Percentiles rank a stretch among this genome's conserved stretches.
Conservation (phyloP, 2,113 vertebrate genomes). For the Rattus rattus region DNA sequence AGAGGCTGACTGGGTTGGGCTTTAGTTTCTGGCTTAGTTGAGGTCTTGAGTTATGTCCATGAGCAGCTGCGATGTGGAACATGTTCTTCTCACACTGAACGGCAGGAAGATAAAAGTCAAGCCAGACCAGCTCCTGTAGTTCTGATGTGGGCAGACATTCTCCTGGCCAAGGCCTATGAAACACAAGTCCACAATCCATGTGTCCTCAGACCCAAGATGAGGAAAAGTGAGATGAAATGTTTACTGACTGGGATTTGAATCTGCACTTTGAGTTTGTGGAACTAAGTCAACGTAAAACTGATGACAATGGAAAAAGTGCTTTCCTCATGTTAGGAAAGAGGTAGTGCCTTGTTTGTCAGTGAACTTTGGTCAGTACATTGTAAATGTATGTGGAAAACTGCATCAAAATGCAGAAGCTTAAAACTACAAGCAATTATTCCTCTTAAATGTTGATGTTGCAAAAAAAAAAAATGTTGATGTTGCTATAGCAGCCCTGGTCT, state of each 20-base stretch:
- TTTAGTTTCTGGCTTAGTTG: background rate
- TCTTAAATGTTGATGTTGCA: background rate
- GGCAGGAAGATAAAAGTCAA: background rate
- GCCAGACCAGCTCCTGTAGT: background rate
- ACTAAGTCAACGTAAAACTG: background rate
- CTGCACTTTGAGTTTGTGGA: background rate
- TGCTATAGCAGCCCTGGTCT: background rate
- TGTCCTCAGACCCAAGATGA: background rate
- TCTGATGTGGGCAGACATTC: background rate
- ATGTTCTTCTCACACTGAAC: background rate
- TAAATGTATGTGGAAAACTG: background rate
- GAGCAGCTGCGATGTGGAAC: background rate
- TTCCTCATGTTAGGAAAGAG: background rate
- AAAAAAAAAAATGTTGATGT: background rate
- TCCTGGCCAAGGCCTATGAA: background rate
- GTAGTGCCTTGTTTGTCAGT: background rate
- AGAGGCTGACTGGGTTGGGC: background rate
- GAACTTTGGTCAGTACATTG: background rate
- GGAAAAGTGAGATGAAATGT: too few relatives aligned
- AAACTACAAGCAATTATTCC: background rate
- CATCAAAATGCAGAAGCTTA: background rate
- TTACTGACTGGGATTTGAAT: background rate
- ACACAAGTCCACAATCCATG: background rate
- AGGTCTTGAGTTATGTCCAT: background rate
- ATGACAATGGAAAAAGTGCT: background rate